Evolutionary conservation across 2,113 vertebrate species (phyloP).

Genomic region (Chaetodon auriga): DNA sequence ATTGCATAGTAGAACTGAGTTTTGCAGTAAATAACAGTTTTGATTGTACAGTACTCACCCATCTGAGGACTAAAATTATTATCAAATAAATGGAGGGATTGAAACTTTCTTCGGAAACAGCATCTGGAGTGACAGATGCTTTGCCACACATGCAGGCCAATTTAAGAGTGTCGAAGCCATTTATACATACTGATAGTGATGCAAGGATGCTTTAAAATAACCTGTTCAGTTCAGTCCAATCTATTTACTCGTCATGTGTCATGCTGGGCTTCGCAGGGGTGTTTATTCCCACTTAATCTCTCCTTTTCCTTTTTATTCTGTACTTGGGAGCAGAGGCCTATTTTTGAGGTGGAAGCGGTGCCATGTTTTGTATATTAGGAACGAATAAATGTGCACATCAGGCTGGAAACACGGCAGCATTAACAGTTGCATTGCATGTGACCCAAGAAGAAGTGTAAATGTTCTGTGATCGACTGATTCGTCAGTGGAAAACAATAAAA

Average conservation of each 20-base stretch:
- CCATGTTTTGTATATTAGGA: background rate
- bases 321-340: background rate
- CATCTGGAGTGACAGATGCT: background rate
- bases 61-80: background rate
- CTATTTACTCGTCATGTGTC: background rate
- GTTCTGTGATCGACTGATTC: background rate
- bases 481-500: background rate
- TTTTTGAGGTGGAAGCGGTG: background rate
- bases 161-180: background rate
- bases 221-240: background rate
- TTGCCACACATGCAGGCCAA: background rate
- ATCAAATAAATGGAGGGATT: background rate
- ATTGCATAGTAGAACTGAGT: background rate
- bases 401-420: background rate
- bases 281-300: background rate
- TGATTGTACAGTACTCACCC: rapidly evolving
- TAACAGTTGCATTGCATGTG: background rate
- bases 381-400: background rate
- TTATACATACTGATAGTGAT: background rate
- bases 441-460: no score
- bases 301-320: background rate
- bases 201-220: background rate
- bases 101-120: background rate
- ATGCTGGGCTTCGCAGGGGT: background rate
- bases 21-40: constrained; percentile 33